phyloP scores from a whole-genome alignment of 2,797 vertebrate genomes.

The Orientallactaga sibirica region DNA sequence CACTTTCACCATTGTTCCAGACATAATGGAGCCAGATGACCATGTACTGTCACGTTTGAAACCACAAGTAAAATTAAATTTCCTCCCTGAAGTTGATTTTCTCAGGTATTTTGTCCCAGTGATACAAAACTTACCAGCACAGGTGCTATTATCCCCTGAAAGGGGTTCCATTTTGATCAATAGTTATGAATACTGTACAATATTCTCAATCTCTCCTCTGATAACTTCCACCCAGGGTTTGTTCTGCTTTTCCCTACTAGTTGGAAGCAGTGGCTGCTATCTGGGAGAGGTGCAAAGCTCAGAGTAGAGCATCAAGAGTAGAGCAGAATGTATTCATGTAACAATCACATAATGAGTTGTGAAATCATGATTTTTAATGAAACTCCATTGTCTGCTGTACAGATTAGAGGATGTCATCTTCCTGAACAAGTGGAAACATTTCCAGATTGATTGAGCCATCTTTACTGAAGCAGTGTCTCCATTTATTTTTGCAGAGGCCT shows the following conservation, averaged over 20 bases:
- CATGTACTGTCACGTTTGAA: neutral
- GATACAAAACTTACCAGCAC: neutral
- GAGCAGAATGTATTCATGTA: slow-evolving; percentile 73
- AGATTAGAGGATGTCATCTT: slow-evolving; percentile 51
- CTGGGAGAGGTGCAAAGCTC: slow-evolving; percentile 27
- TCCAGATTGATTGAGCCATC: slow-evolving; percentile 77
- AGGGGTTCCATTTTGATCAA: neutral
- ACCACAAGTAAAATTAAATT: neutral
- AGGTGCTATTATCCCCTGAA: neutral
- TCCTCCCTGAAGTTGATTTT: neutral
- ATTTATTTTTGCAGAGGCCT: slow-evolving; percentile 76
- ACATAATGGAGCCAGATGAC: neutral
- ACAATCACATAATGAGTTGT: slow-evolving; percentile 74
- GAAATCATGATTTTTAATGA: slow-evolving; percentile 81
- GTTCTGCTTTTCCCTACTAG: neutral
- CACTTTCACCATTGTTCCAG: neutral
- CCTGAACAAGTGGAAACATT: slow-evolving; percentile 76
- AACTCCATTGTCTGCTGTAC: slow-evolving; percentile 70
- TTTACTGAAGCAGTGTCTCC: slow-evolving; percentile 68
- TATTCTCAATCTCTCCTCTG: slow-evolving; percentile 22
- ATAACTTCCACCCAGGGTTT: neutral
- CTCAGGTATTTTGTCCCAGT: neutral
- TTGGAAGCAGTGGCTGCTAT: neutral
- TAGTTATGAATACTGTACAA: slow-evolving; percentile 52
- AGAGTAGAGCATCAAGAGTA: slow-evolving; percentile 14